Evolutionary conservation across 2,113 vertebrate species (phyloP), one percentile per base, ranked within the genome.

Genomic region (Vanacampus margaritifer): DNA sequence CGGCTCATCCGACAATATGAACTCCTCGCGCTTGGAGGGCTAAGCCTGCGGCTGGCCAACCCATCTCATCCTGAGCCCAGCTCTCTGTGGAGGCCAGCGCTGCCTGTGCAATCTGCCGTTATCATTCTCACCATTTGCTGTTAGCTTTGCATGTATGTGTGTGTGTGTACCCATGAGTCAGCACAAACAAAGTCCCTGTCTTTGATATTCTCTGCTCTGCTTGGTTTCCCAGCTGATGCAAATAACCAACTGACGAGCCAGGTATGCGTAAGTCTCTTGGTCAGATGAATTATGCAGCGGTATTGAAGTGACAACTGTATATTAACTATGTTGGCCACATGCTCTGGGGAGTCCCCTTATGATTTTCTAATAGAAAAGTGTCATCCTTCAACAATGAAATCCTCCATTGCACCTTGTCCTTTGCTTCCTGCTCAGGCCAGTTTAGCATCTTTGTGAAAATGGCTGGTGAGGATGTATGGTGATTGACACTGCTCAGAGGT

Each of bases 121-220:
- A 80, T 73, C 74, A 78, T 77, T 71, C 76, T 73, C 75, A 62
- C 62, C 61, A 76, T 79, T 72, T 77, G 74, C 65, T 19, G 36
- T 50, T 3, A 61, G 71, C 74, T 75, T 4, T 12, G 21, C 59
- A 75, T 75, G 78, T 79, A 36, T 23, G 65, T 67, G 79, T 14
- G 16, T 64, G 76, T 72, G 76, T 82, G 64, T 71, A 79, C 68
- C 35, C 63, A 72, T 85, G 82, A 87, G 81, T 88, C 79, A 81
- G 82, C 63, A 16, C 72, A 68, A 79, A 72, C 79, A 74, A 76
- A 81, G 75, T 77, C 63, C 68, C 82, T 58, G 3, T 65, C 65
- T 78, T 64, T 72, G 76, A 79, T 79, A 67, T 61, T 35, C 64
- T 75, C 46, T 45, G 51, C 83, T 76, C 53, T 2, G 6, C 73